Evolutionary conservation across 2,113 vertebrate genomes (phyloP).

Genomic region (Microtus montanus): DNA sequence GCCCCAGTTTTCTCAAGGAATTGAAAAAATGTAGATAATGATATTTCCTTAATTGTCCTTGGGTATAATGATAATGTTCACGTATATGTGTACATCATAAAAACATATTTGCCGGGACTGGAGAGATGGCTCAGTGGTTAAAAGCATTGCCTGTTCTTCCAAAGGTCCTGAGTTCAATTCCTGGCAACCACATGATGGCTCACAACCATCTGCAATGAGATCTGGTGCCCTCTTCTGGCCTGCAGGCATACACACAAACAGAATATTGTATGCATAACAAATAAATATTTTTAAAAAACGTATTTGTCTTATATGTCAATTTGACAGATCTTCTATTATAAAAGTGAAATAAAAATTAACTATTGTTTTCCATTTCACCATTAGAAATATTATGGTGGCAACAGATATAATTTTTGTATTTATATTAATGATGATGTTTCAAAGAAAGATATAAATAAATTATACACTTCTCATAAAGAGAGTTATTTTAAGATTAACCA

Average conservation of each 20-base stretch:
- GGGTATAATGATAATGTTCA: neutral
- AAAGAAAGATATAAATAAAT: neutral
- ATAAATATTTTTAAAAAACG: no score
- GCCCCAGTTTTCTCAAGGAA: neutral
- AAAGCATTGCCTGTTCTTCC: no score
- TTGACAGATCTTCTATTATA: neutral
- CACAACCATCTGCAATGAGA: no score
- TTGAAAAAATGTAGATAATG: neutral
- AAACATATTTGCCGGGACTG: neutral
- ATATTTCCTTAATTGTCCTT: neutral
- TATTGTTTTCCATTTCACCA: neutral
- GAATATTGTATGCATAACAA: no score
- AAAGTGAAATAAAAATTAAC: neutral
- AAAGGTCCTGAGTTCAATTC: no score
- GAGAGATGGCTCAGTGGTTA: no score
- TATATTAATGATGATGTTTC: neutral
- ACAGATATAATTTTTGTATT: constrained; percentile 18
- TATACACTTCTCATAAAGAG: neutral
- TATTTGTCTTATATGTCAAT: neutral
- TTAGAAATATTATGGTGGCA: neutral
- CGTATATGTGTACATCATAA: neutral
- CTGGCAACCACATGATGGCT: no score
- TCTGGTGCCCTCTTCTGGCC: no score
- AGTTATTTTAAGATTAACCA: constrained; percentile 53
- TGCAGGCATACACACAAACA: no score